phyloP scores from a whole-genome alignment of 2,797 vertebrate genomes.

The Artibeus lituratus region DNA sequence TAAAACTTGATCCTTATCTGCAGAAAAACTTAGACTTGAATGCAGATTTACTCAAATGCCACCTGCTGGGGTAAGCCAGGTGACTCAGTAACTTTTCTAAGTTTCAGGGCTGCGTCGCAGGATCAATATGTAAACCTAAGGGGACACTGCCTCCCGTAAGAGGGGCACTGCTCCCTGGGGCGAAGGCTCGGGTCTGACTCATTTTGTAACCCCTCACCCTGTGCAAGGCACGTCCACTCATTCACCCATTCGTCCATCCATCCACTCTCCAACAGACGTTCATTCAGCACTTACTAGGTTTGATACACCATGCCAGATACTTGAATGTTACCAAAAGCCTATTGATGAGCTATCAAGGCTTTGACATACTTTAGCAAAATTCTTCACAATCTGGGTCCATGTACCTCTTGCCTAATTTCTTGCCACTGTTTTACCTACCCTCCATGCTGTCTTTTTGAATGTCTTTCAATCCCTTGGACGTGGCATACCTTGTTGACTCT shows the following conservation, averaged over 20 bases:
- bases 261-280: background rate
- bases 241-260: background rate
- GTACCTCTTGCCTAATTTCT: background rate
- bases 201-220: background rate
- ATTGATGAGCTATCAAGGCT: background rate
- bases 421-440: background rate
- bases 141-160: background rate
- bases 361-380: background rate
- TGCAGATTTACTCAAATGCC: background rate
- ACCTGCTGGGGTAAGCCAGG: background rate
- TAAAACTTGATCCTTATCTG: background rate
- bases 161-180: background rate
- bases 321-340: background rate
- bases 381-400: background rate
- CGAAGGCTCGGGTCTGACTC: background rate
- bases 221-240: background rate
- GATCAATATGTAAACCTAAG: background rate
- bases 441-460: background rate
- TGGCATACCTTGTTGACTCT: background rate
- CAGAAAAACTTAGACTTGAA: slow-evolving; percentile 2
- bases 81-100: slow-evolving; percentile 10
- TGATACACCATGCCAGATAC: background rate
- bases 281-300: background rate
- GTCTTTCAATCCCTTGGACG: background rate
- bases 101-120: background rate